phyloP scores from a whole-genome alignment of 1,140 invertebrate genomes.

The Macrotrachela quadricornifera region DNA sequence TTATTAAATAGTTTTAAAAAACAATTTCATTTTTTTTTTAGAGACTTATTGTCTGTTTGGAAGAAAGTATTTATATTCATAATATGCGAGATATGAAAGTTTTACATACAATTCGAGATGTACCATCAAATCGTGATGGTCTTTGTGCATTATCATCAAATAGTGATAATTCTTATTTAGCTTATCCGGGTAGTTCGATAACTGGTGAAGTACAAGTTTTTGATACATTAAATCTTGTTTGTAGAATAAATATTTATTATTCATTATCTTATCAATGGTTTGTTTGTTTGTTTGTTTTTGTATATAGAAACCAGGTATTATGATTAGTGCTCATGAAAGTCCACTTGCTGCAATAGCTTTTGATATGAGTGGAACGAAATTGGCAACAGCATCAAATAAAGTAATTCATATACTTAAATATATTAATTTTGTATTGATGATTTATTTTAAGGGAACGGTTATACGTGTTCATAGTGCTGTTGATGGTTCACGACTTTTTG shows the following conservation, averaged over 20 bases:
- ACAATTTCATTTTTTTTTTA: slow-evolving; percentile 30
- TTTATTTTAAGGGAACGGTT: slow-evolving; percentile 54
- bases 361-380: slow-evolving; percentile 55
- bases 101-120: slow-evolving; percentile 87
- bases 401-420: slow-evolving; percentile 12
- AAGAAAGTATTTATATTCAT: slow-evolving; percentile 92
- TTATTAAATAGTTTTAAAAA: slow-evolving; percentile 10
- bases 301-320: slow-evolving; percentile 67
- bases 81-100: slow-evolving; percentile 98
- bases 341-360: slow-evolving; percentile 82
- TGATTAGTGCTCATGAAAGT: slow-evolving; percentile 87
- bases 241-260: slow-evolving; percentile 13
- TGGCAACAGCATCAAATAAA: slow-evolving; percentile 71
- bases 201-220: slow-evolving; percentile 94
- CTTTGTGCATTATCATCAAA: slow-evolving; percentile 69
- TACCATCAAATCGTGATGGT: slow-evolving; percentile 74
- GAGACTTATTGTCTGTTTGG: slow-evolving; percentile 83
- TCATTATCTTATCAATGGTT: slow-evolving; percentile 3
- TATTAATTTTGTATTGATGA: background rate
- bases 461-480: slow-evolving; percentile 75
- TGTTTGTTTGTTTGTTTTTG: slow-evolving; percentile 9
- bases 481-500: slow-evolving; percentile 69
- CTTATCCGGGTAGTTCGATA: slow-evolving; percentile 78
- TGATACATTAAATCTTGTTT: slow-evolving; percentile 75
- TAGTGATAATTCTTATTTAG: slow-evolving; percentile 73